Conservation (phyloP, 2,797 vertebrate species). For the Dromococcyx pavoninus region DNA sequence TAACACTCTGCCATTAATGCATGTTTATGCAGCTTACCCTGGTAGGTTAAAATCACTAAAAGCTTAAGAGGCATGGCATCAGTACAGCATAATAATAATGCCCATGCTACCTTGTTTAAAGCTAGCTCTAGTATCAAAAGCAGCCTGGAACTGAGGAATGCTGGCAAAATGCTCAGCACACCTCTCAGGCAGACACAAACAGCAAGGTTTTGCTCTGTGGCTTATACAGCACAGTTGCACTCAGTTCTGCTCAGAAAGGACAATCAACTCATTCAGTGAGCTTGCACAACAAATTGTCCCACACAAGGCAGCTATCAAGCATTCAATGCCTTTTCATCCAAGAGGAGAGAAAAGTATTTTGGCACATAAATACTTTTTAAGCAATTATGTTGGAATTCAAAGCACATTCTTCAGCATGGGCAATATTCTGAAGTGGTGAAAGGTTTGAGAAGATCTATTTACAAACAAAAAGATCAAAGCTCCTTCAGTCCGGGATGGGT, state of each 20-base stretch:
- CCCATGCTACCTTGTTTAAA: not conserved
- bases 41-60: not conserved
- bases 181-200: not conserved
- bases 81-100: not conserved
- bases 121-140: not conserved
- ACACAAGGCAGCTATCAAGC: not conserved
- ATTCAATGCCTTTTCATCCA: not conserved
- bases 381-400: conserved; percentile 32
- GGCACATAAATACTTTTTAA: not conserved
- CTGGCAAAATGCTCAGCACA: not conserved
- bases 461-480: conserved; percentile 21
- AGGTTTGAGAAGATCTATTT: not conserved
- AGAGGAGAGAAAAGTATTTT: not conserved
- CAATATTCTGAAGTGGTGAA: not conserved
- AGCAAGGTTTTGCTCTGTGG: not conserved
- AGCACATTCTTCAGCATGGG: not conserved
- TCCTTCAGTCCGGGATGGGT: not conserved
- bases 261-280: conserved; percentile 1
- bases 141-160: not conserved
- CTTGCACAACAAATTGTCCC: not conserved
- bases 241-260: not conserved
- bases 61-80: no score
- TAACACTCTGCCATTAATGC: not conserved
- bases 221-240: fast-evolving
- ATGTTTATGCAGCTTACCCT: not conserved